phyloP scores from a whole-genome alignment of 1,140 invertebrate genomes.

The Goniozus legneri region DNA sequence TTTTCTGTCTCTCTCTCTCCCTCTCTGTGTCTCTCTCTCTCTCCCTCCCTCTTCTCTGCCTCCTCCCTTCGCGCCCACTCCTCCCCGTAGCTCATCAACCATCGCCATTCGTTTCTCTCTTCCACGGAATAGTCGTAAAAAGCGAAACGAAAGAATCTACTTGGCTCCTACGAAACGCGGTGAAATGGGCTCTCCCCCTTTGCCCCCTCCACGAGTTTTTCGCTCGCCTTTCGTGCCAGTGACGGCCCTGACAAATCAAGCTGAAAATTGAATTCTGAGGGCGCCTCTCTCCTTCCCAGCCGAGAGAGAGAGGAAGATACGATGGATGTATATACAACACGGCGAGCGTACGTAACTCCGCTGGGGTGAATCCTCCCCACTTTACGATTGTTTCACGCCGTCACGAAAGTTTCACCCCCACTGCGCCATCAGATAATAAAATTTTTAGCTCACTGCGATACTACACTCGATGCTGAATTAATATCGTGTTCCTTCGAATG shows the following conservation, averaged over 20 bases:
- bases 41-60: background rate
- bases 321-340: no score
- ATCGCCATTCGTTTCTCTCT: background rate
- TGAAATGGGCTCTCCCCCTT: slow-evolving; percentile 40
- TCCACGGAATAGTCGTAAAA: slow-evolving; percentile 22
- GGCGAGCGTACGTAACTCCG: background rate
- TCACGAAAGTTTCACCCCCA: slow-evolving; percentile 26
- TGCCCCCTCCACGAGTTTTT: no score
- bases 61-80: background rate
- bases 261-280: slow-evolving; percentile 51
- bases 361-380: slow-evolving; percentile 16
- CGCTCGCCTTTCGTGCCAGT: slow-evolving; percentile 26
- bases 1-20: background rate
- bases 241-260: slow-evolving; percentile 52
- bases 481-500: no score
- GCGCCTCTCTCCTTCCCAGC: no score
- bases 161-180: slow-evolving; percentile 32
- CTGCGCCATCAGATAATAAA: slow-evolving; percentile 23
- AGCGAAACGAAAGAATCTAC: slow-evolving; percentile 40
- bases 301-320: no score
- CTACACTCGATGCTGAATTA: no score
- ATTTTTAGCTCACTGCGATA: no score
- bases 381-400: slow-evolving; percentile 36
- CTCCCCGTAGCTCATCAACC: background rate
- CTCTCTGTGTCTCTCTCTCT: background rate